These are phyloP conservation scores for Enchytraeus crypticus DNA, from an alignment of 2,888 invertebrate genomes.

Conservation along the genomic window DNA sequence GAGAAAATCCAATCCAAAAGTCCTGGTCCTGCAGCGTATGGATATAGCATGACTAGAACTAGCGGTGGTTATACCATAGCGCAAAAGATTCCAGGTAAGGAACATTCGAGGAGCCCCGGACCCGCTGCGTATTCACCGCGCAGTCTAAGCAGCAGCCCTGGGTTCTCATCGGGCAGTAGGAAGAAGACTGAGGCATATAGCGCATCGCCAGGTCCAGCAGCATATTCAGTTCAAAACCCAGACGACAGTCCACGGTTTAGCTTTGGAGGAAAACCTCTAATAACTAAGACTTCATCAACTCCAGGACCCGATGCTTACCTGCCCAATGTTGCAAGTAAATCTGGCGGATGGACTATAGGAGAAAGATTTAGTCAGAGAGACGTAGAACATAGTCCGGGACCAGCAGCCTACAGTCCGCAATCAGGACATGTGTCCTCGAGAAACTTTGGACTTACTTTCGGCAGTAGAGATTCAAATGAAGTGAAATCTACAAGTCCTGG, in stretches of 20 bases:
- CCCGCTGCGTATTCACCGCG: background rate
- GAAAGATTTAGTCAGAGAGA: background rate
- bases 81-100: background rate
- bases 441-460: background rate
- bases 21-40: background rate
- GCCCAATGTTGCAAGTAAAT: background rate
- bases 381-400: background rate
- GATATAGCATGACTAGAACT: no score
- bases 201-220: background rate
- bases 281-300: background rate
- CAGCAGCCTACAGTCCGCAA: background rate
- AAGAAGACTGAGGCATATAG: no score
- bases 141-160: background rate
- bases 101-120: background rate
- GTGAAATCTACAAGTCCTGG: background rate
- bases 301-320: background rate
- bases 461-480: background rate
- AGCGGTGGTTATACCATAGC: background rate
- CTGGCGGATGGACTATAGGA: background rate
- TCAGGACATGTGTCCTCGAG: background rate
- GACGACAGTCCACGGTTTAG: background rate
- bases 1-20: background rate
- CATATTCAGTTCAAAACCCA: background rate
- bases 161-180: no score
- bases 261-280: background rate